Conservation (phyloP, 1,140 invertebrate species). For the Cydia fagiglandana region DNA sequence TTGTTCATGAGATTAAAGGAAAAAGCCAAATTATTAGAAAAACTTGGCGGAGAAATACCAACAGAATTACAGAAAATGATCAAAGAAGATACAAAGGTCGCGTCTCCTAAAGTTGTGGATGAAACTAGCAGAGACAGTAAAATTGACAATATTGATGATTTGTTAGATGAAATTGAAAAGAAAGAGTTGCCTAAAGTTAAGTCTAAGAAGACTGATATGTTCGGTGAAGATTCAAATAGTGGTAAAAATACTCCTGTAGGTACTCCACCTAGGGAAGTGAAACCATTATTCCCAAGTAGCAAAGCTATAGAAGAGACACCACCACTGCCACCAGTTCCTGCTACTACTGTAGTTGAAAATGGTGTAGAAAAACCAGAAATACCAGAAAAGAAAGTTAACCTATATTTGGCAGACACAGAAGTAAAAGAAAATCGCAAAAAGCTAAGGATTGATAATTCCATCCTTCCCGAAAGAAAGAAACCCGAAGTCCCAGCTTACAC, state of each 20-base stretch:
- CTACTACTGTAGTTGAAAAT: constrained; percentile 42
- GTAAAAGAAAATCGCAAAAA: constrained; percentile 60
- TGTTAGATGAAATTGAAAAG: constrained; percentile 71
- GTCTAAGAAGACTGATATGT: constrained; percentile 46
- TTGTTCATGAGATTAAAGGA: constrained; percentile 63
- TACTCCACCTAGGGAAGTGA: constrained; percentile 52
- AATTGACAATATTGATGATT: constrained; percentile 62
- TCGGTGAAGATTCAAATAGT: constrained; percentile 43
- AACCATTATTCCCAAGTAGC: constrained; percentile 57
- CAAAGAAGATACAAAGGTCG: constrained; percentile 49
- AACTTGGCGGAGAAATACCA: constrained; percentile 68
- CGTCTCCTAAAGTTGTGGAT: constrained; percentile 46
- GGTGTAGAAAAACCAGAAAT: constrained; percentile 35
- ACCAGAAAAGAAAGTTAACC: constrained; percentile 61
- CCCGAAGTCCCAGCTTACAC: constrained; percentile 60
- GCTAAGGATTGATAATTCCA: constrained; percentile 65
- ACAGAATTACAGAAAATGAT: constrained; percentile 66
- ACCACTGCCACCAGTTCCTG: constrained; percentile 46
- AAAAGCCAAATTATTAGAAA: constrained; percentile 69
- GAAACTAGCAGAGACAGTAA: constrained; percentile 40
- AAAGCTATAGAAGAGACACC: constrained; percentile 46
- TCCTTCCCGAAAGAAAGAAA: constrained; percentile 61
- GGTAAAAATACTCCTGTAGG: constrained; percentile 51
- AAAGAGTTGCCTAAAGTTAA: constrained; percentile 68
- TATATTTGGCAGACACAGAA: constrained; percentile 58